Evolutionary conservation across 1,140 invertebrate genomes (phyloP).

Genomic region (Dreissena polymorpha): DNA sequence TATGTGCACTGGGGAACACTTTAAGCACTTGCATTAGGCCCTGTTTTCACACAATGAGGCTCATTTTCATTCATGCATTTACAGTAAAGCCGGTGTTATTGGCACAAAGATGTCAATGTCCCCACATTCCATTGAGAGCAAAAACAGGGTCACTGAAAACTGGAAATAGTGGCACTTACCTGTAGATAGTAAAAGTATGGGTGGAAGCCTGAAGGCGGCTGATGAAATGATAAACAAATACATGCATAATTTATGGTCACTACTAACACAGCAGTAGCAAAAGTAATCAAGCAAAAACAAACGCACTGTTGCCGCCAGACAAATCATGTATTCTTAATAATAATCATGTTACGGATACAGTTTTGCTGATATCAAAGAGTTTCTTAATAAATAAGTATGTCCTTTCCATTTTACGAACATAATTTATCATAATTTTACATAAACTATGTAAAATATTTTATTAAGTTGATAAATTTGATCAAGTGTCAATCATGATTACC

Average conservation of each 20-base stretch:
- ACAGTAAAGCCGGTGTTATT: too few species aligned
- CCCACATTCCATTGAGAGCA: neutral
- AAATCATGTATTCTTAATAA: too few species aligned
- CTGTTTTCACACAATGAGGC: neutral
- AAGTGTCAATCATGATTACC: too few species aligned
- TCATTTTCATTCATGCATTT: too few species aligned
- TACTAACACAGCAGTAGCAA: neutral
- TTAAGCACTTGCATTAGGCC: neutral
- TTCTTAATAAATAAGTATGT: neutral
- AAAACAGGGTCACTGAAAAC: neutral
- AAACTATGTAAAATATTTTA: too few species aligned
- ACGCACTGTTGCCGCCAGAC: neutral
- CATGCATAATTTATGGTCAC: neutral
- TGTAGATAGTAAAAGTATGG: conserved; percentile 43
- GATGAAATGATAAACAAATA: neutral
- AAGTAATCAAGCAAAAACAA: neutral
- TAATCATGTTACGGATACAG: neutral
- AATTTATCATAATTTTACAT: too few species aligned
- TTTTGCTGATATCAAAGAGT: neutral
- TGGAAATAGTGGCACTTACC: conserved; percentile 21
- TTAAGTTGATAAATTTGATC: too few species aligned
- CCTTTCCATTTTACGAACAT: neutral
- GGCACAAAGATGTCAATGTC: neutral
- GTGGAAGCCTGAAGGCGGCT: conserved; percentile 27
- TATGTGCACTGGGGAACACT: neutral